Percentiles rank a stretch among this genome's conserved stretches.
Evolutionary conservation across 2,888 invertebrate genomes (phyloP).

Genomic region (Pardosa pseudoannulata): DNA sequence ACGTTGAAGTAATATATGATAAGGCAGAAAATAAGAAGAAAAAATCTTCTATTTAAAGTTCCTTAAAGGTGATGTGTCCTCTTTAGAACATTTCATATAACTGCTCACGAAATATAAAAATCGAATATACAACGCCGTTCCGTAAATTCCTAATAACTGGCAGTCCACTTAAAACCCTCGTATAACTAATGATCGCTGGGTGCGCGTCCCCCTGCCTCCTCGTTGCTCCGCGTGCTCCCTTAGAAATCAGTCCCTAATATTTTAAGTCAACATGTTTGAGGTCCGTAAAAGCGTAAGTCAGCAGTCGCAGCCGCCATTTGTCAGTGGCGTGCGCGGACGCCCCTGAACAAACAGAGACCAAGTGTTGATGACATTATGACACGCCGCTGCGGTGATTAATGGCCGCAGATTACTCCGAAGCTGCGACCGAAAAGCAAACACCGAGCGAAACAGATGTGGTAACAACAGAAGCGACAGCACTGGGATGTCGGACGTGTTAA

Average conservation of each 20-base stretch:
- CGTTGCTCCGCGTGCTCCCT: too few species aligned
- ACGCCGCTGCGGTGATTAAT: slow-evolving; percentile 57
- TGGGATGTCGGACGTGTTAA: background rate
- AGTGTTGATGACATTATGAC: slow-evolving; percentile 62
- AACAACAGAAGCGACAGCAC: background rate
- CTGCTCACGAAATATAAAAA: too few species aligned
- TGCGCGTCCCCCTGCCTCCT: too few species aligned
- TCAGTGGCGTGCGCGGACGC: slow-evolving; percentile 16
- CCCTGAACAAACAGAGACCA: slow-evolving; percentile 54
- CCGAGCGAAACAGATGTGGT: background rate
- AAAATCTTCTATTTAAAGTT: too few species aligned
- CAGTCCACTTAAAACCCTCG: too few species aligned
- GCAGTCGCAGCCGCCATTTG: slow-evolving; percentile 21
- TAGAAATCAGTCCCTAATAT: background rate
- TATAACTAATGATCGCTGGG: too few species aligned
- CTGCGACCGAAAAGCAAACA: slow-evolving; percentile 12
- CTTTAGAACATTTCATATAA: too few species aligned
- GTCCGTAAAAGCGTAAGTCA: background rate
- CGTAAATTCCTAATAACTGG: too few species aligned
- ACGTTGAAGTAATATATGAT: too few species aligned
- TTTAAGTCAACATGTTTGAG: slow-evolving; percentile 2
- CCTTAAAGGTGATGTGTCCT: too few species aligned
- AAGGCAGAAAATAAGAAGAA: too few species aligned
- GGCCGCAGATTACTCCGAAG: background rate
- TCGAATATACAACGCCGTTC: too few species aligned